A percentile compares a stretch with the other conserved stretches of the same genome.
Conservation (phyloP, 2,113 vertebrate species). For the Microtus pennsylvanicus region DNA sequence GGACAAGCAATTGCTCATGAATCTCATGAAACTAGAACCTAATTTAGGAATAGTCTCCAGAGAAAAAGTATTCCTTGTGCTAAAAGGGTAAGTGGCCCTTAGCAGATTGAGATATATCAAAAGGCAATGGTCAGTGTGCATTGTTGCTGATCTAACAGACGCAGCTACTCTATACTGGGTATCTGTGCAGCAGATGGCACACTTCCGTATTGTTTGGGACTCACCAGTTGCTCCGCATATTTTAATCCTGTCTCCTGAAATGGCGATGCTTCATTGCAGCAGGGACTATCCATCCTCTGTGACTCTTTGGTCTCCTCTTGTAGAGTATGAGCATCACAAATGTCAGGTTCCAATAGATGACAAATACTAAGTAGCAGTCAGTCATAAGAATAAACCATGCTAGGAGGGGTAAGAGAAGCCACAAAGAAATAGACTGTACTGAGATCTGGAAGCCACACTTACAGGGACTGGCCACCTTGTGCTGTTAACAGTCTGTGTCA, state of each 20-base stretch:
- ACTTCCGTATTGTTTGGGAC: not conserved
- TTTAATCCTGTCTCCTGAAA: constrained; percentile 1
- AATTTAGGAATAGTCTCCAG: not conserved
- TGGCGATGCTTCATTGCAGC: not conserved
- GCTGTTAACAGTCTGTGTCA: not conserved
- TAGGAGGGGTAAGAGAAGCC: constrained; percentile 24
- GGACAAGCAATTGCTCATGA: not conserved
- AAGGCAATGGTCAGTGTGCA: not conserved
- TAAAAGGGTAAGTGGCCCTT: not conserved
- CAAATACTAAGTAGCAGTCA: constrained; percentile 43
- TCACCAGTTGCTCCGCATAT: not conserved
- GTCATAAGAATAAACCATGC: constrained; percentile 10
- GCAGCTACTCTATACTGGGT: not conserved
- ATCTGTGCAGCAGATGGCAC: not conserved
- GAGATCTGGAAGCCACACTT: not conserved
- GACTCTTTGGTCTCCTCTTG: not conserved
- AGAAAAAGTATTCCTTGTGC: not conserved
- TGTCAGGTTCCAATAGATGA: not conserved
- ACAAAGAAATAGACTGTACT: not conserved
- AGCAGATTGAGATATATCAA: not conserved
- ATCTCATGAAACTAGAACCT: not conserved
- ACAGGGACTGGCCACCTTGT: not conserved
- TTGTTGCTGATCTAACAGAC: not conserved
- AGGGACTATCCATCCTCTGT: no score
- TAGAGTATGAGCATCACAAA: not conserved